Percentiles rank a stretch among this genome's conserved stretches.
These are phyloP conservation scores for Idris sp. DNA, from an alignment of 1,140 invertebrate species.

Conservation along the genomic window DNA sequence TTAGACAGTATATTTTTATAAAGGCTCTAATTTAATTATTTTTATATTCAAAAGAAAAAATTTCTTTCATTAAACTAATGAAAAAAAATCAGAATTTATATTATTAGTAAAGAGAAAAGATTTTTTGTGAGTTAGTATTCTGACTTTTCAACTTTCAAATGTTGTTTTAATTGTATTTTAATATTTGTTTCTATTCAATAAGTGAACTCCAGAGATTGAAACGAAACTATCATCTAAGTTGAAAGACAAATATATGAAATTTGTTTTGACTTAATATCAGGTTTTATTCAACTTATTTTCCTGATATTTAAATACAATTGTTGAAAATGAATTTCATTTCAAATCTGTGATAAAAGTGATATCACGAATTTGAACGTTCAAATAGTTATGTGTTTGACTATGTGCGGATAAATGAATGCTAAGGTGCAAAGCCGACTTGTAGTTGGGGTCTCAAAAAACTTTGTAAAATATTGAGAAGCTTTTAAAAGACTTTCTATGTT, in stretches of 20 bases:
- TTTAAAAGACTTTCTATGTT: constrained; percentile 73
- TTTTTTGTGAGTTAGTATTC: too few species aligned
- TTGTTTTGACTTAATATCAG: constrained; percentile 9
- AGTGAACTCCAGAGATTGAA: constrained; percentile 24
- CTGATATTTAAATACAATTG: too few species aligned
- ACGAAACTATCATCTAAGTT: constrained; percentile 26
- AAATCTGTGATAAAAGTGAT: constrained; percentile 6
- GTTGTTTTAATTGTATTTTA: constrained; percentile 31
- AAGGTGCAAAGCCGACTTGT: constrained; percentile 63
- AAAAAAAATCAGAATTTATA: too few species aligned
- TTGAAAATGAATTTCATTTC: too few species aligned
- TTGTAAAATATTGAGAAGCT: constrained; percentile 73
- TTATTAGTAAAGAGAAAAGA: too few species aligned
- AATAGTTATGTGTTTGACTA: constrained; percentile 26
- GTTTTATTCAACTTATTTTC: constrained; percentile 1
- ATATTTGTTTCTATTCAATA: constrained; percentile 31
- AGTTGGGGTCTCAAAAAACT: constrained; percentile 65
- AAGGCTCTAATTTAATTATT: too few species aligned
- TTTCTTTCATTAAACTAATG: too few species aligned
- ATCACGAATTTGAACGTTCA: constrained; percentile 17
- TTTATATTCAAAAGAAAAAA: too few species aligned
- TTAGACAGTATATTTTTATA: too few species aligned
- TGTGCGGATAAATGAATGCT: constrained; percentile 65
- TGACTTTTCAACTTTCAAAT: constrained; percentile 8
- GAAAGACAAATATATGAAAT: constrained; percentile 2